Percentiles rank a stretch among this genome's conserved stretches.
These are phyloP conservation scores for Drosophila sp. DNA, from an alignment of 1,140 invertebrate species.

Conservation along the genomic window DNA sequence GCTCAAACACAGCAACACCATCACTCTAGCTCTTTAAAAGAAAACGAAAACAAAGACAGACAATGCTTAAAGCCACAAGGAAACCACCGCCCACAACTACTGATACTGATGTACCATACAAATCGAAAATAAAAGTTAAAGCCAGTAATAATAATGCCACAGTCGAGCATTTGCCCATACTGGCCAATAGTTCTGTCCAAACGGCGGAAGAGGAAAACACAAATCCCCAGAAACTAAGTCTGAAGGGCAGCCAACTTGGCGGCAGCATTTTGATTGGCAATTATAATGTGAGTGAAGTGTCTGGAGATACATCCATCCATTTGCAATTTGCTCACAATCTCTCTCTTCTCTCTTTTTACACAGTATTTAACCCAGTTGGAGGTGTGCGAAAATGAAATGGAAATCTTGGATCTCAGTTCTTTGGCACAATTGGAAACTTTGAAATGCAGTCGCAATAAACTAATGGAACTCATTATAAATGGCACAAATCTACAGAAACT, in stretches of 20 bases:
- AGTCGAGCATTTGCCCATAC: conserved; percentile 32
- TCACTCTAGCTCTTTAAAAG: background rate
- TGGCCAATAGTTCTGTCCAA: conserved; percentile 11
- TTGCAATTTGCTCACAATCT: conserved; percentile 16
- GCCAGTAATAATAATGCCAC: conserved; percentile 40
- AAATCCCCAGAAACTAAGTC: conserved; percentile 88
- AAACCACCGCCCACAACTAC: conserved; percentile 35
- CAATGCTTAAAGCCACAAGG: conserved; percentile 77
- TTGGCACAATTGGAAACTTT: conserved; percentile 88
- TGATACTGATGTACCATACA: conserved; percentile 54
- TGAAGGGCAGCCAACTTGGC: conserved; percentile 90
- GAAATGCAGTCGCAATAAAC: conserved; percentile 88
- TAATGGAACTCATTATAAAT: conserved; percentile 88
- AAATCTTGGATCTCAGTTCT: conserved; percentile 89
- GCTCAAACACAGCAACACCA: conserved; percentile 29
- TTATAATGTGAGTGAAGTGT: conserved; percentile 87
- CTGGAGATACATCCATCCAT: conserved; percentile 13
- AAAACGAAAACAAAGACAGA: conserved; percentile 48
- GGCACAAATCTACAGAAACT: conserved; percentile 87
- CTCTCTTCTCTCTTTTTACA: conserved; percentile 41
- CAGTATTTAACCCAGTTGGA: conserved; percentile 89
- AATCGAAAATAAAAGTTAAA: conserved; percentile 71
- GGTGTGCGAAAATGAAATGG: conserved; percentile 91
- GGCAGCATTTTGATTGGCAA: conserved; percentile 92
- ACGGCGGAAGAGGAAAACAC: conserved; percentile 36